Evolutionary conservation across 2,797 vertebrate species (phyloP).

Genomic region (Pitangus sulphuratus): DNA sequence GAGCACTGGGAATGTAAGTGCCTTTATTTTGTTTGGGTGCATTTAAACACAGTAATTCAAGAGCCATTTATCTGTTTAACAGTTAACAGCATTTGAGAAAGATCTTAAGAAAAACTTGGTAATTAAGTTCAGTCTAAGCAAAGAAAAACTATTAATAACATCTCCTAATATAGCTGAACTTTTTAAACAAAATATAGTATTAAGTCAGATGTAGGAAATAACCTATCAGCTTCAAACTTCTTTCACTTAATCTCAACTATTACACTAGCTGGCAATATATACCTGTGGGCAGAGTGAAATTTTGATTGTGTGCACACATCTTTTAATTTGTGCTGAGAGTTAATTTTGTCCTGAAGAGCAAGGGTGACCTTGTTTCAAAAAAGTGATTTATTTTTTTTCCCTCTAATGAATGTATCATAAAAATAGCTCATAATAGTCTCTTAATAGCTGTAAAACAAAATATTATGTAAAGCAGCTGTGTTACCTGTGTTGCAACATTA

Average conservation of each 20-base stretch:
- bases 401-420: neutral
- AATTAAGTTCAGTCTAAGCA: neutral
- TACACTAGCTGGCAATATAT: neutral
- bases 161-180: neutral
- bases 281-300: neutral
- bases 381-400: neutral
- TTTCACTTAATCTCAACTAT: neutral
- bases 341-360: neutral
- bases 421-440: neutral
- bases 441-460: neutral
- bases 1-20: constrained; percentile 73
- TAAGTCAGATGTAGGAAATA: neutral
- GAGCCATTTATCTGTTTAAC: neutral
- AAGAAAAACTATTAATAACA: neutral
- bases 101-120: neutral
- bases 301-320: neutral
- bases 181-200: neutral
- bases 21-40: constrained; percentile 65
- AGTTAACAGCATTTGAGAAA: neutral
- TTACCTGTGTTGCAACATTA: neutral
- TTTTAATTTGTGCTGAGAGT: neutral
- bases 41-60: constrained; percentile 36
- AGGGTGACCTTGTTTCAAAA: neutral
- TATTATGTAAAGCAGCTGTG: neutral
- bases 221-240: neutral